phyloP scores from a whole-genome alignment of 2,797 vertebrate genomes.

The Taeniopygia guttata region DNA sequence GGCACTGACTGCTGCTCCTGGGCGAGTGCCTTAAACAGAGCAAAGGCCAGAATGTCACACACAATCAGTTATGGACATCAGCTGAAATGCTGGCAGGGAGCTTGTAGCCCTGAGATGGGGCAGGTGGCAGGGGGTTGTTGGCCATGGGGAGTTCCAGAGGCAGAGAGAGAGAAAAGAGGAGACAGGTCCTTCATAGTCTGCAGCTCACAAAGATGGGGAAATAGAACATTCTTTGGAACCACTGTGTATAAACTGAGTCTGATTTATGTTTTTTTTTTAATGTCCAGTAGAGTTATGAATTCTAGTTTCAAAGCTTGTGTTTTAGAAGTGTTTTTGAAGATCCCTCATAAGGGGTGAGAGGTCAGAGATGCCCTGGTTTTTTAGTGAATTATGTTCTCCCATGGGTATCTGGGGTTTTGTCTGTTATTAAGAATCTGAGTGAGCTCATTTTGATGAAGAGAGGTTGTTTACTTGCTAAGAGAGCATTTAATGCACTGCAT shows the following conservation, averaged over 20 bases:
- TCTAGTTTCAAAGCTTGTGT: background rate
- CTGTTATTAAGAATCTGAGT: background rate
- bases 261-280: background rate
- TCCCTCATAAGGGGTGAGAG: background rate
- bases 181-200: background rate
- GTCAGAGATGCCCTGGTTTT: background rate
- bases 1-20: background rate
- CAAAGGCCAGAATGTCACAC: background rate
- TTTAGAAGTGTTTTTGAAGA: background rate
- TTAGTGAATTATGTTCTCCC: background rate
- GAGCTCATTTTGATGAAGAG: background rate
- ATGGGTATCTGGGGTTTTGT: background rate
- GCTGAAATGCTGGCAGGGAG: background rate
- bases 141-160: background rate
- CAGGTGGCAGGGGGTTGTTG: background rate
- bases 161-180: background rate
- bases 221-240: background rate
- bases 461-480: conserved; percentile 15
- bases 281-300: background rate
- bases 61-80: background rate
- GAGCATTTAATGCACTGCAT: background rate
- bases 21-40: background rate
- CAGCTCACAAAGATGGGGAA: background rate
- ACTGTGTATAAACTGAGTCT: background rate
- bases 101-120: background rate